Conservation (phyloP, 2,113 vertebrate genomes). For the Boulengeromyrus knoepffleri region DNA sequence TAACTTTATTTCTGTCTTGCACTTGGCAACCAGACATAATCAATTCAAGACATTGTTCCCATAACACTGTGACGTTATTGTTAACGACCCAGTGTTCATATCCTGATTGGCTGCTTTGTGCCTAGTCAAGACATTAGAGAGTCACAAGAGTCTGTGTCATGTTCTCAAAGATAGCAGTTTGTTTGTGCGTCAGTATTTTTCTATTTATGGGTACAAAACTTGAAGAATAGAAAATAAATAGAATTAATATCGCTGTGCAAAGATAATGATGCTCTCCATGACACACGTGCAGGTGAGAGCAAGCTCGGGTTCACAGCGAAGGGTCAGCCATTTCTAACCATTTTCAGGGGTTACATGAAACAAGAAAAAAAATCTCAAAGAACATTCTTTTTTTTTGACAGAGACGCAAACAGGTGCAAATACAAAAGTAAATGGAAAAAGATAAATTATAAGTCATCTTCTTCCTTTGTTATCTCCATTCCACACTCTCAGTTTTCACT, state of each 20-base stretch:
- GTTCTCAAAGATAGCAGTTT: background rate
- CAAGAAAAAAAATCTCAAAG: background rate
- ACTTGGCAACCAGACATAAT: background rate
- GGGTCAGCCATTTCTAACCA: background rate
- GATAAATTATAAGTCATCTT: background rate
- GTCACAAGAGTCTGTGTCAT: background rate
- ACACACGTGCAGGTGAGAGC: background rate
- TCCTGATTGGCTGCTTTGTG: constrained; percentile 50
- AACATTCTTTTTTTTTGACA: constrained; percentile 13
- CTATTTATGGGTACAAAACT: background rate
- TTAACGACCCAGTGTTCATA: background rate
- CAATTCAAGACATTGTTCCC: background rate
- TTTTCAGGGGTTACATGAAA: background rate
- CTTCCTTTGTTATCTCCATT: background rate
- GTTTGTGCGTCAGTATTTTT: background rate
- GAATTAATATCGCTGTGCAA: too few species aligned
- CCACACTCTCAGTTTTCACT: background rate
- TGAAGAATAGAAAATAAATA: background rate
- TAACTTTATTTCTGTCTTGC: background rate
- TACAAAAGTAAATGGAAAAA: constrained; percentile 4
- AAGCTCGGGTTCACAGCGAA: background rate
- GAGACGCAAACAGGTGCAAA: background rate
- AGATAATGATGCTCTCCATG: background rate
- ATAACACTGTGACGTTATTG: background rate
- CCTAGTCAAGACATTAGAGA: constrained; percentile 60